Base-by-base conservation (phyloP, 2,888 invertebrate genomes). In the Athrips mouffetella region DNA sequence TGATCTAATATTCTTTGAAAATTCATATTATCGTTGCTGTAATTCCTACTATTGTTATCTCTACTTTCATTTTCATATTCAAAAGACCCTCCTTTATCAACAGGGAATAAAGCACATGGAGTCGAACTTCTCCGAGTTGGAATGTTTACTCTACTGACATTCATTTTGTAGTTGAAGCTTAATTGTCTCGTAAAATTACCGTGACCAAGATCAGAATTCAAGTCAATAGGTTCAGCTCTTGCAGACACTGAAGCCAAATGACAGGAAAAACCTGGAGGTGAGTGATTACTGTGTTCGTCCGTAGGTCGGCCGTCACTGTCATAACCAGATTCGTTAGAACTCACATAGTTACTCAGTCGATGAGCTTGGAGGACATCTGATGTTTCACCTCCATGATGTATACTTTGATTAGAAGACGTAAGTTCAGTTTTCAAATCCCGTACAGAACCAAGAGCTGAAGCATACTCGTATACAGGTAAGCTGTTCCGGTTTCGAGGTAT, bases 291-390 rank as follows among this genome's bases (percentile, higher is more conserved):
- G 53, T 89, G 87, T 63, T 90, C 90, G 58, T 89, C 90, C 45
- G 86, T 89, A 30, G 89, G 89, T 54, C 90, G 90, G 45, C 94
- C 92, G 71, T 94, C 94, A 75, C 94, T 94, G 69, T 94, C 94
- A 72, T 95, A 95, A 33, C 94, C 94, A 42, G 94, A 94, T 80
- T 95, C 94, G 75, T 94, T 94, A 39, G 94, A 94, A 77, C 94
- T 94, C 44, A 94, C 91, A 76, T 94, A 94, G 79, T 93, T 93
- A 73, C 91, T 91, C 64, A 91, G 80, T 61, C 91, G 89, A 80
- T 91, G 91, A 65, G 90, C 83, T 80, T 90, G 90, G 65, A 89
- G 76, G 65, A 91, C 83, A 80, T 91, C 91, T 60, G 81, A 84
- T 45, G 69, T 69, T 77, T 90, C 90, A 57, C 81, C 86, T 50